Conservation (phyloP, 2,113 vertebrate species). For the Oreocharis arfaki region DNA sequence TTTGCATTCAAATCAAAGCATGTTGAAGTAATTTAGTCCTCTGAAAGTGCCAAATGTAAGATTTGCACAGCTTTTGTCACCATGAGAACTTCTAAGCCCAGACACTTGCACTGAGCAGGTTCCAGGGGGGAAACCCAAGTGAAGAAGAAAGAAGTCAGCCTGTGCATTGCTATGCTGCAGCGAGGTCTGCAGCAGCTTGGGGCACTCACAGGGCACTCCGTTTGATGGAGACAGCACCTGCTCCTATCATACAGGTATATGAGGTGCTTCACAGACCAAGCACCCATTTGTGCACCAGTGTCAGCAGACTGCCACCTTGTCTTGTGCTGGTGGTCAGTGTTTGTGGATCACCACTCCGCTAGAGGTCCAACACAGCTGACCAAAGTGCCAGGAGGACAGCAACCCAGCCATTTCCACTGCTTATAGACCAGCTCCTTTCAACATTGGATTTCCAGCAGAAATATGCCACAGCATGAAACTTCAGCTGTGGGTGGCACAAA, state of each 20-base stretch:
- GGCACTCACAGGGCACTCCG: neutral
- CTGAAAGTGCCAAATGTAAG: neutral
- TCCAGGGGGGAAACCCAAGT: neutral
- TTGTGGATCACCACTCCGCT: neutral
- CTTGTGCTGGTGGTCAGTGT: neutral
- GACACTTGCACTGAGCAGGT: neutral
- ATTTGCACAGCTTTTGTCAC: neutral
- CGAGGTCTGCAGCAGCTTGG: neutral
- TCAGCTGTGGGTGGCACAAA: neutral
- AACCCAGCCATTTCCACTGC: neutral
- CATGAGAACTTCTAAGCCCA: neutral
- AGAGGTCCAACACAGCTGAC: neutral
- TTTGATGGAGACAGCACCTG: neutral
- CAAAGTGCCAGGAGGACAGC: neutral
- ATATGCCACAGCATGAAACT: neutral
- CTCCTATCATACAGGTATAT: neutral
- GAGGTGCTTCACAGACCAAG: neutral
- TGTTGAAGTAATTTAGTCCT: neutral
- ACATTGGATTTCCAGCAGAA: neutral
- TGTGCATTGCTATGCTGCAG: neutral
- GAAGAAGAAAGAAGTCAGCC: neutral
- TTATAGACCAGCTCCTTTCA: neutral
- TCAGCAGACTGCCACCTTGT: neutral
- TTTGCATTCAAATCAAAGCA: neutral
- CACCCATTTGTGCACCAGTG: neutral